Evolutionary conservation across 2,888 invertebrate species (phyloP), one percentile per base, ranked within the genome.

Genomic region (Sarcophaga variegata): DNA sequence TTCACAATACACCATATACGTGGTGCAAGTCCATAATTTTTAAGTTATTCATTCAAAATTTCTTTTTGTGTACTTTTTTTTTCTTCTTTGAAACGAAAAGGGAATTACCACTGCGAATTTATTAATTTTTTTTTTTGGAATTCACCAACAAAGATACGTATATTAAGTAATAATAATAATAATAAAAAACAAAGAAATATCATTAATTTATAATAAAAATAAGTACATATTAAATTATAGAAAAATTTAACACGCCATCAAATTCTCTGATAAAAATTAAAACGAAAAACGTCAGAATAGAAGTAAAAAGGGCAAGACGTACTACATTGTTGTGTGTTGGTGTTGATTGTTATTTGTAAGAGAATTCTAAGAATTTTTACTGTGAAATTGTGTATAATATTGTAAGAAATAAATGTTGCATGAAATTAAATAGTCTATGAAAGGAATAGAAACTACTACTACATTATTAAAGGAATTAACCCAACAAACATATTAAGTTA

Each of bases 401-500:
- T 54, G 69, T 69, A 63, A 69, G 74, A 89, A 89, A 88, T 89
- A 90, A 90, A 91, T 90, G 90, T 90, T 90, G 89, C 91, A 90
- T 91, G 90, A 91, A 91, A 91, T 91, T 90, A 90, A 91, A 83
- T 62, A 11, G 71, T 82, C 54, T 54, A 54, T 17, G 17, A 17
- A 54, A 54, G 3, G 14, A 54, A 54, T 14, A 17, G 17, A 54
- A 54, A 54, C 12, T 54, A 17, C 54, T 37, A 37, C 37, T 22
- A 37, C 37, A 37, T 37, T 37, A 37, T 37, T 37, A 54, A 54
- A 14, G 17, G 5, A 54, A 14, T 4, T 54, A 14, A 54, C 54
- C 54, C 54, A 54, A 54, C 54, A 54, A 54, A 54, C 54, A 14
- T 10, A 37, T 37, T 8, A 1, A 37, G 10, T 8, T 2, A 37